Evolutionary conservation across 2,797 vertebrate species (phyloP).

Genomic region (Falco berigora): DNA sequence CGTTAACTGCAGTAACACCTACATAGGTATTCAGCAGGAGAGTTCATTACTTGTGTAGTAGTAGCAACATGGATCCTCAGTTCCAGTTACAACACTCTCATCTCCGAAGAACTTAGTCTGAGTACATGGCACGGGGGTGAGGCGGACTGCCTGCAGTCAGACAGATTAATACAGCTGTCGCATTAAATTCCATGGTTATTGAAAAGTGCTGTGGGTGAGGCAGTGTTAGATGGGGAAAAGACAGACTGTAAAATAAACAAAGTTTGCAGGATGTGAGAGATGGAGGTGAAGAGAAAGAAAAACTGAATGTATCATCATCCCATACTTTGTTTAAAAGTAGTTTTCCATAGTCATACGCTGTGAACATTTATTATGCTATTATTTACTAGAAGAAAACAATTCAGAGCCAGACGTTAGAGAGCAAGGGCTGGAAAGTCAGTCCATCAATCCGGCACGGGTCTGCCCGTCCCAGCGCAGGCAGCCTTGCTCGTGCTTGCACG

Average conservation of each 20-base stretch:
- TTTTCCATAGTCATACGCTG: not conserved
- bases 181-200: not conserved
- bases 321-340: not conserved
- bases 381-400: not conserved
- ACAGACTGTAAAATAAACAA: not conserved
- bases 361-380: not conserved
- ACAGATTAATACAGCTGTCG: not conserved
- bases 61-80: not conserved
- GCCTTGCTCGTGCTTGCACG: fast-evolving
- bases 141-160: not conserved
- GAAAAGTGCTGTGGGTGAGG: not conserved
- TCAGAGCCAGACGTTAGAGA: not conserved
- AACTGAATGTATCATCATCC: not conserved
- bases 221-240: not conserved
- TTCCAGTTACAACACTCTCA: not conserved
- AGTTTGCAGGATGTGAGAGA: not conserved
- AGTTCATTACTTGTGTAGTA: not conserved
- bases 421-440: not conserved
- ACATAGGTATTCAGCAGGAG: not conserved
- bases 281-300: not conserved
- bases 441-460: fast-evolving
- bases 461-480: fast-evolving
- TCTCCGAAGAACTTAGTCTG: not conserved
- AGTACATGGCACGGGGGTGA: not conserved
- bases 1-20: not conserved